Evolutionary conservation across 2,113 vertebrate species (phyloP), one percentile per base, ranked within the genome.

Genomic region (Ariopsis seemanni): DNA sequence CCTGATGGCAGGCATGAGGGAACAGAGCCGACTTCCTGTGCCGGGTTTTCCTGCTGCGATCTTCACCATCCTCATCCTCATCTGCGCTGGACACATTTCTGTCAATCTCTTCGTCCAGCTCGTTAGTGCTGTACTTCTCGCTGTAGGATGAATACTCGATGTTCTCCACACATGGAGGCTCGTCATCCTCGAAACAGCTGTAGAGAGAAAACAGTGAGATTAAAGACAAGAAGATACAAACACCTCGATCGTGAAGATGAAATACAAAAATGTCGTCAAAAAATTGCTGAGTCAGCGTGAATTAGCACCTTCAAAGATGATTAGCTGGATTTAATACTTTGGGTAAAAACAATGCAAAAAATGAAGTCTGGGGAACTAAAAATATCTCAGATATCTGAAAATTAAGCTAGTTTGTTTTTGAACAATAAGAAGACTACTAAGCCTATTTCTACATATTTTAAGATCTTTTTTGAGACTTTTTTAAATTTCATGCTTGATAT

Each of bases 161-260:
- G 87, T 97, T 95, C 90, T 99, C 98, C 17, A 87, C 85, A 83
- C 96, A 97, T 0, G 95, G 94, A n/a, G 97, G 97, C 87, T 99
- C 98, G 0, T 99, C 98, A 0, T 98, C 97, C 58, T 94, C 94
- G 58, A 93, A 95, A 62, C 90, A 94, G 90, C 95, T 95, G 84
- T 4, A 34, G 65, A 74, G 79, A 89, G 7, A 90, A 65, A 42
- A 63, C 18, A 34, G 78, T 15, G 1, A 6, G 34, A 11, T 78
- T 1, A 55, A 11, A 71, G 9, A 67, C 4, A 7, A 71, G 55
- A 4, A 25, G 42, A 48, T 22, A 34, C 15, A 14, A 18, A 72
- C 0, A 6, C 3, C 6, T 20, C 27, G 1, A 34, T 27, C 1
- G n/a, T 4, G 63, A n/a, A n/a, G 63, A n/a, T 42, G 42, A 42